Conservation (phyloP, 2,113 vertebrate genomes). For the Columba livia region DNA sequence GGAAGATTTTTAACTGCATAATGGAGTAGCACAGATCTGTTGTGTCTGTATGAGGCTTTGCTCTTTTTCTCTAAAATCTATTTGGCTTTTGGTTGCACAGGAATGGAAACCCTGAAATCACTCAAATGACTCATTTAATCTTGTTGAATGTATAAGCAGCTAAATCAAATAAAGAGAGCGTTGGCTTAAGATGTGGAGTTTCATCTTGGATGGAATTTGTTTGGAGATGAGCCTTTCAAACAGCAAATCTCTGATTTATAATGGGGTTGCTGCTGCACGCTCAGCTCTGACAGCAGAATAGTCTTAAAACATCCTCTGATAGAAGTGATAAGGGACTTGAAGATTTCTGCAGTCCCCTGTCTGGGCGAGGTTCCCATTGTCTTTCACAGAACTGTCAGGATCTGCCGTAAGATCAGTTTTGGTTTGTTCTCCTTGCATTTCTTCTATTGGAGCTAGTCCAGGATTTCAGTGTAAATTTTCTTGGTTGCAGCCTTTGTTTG, state of each 20-base stretch:
- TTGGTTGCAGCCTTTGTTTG: no score
- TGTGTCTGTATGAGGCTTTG: not conserved
- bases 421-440: not conserved
- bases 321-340: not conserved
- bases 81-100: not conserved
- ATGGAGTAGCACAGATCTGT: not conserved
- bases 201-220: slow-evolving; percentile 13
- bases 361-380: not conserved
- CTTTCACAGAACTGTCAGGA: not conserved
- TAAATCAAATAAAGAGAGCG: not conserved
- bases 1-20: not conserved
- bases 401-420: not conserved
- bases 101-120: slow-evolving; percentile 22
- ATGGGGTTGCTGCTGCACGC: not conserved
- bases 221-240: not conserved
- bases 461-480: not conserved
- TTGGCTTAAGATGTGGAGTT: slow-evolving; percentile 11
- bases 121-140: not conserved
- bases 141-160: not conserved
- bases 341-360: not conserved
- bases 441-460: not conserved
- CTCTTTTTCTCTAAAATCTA: not conserved
- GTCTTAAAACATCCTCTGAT: rapidly evolving
- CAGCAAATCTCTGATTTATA: not conserved
- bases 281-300: not conserved